phyloP scores from a whole-genome alignment of 2,797 vertebrate species.

The Labroides dimidiatus region DNA sequence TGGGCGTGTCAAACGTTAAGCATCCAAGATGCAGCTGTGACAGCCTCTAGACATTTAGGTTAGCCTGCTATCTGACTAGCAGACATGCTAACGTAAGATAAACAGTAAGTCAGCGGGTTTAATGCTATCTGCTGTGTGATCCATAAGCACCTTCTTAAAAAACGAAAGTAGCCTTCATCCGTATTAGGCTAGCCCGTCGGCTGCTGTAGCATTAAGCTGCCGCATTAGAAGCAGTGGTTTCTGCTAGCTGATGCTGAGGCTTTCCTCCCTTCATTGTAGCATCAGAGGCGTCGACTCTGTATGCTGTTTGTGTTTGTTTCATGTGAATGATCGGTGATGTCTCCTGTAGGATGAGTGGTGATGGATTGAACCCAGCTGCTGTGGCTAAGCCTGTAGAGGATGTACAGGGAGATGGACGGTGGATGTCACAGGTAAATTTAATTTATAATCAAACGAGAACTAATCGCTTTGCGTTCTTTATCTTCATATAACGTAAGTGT shows the following conservation, averaged over 20 bases:
- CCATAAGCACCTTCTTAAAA: constrained; percentile 27
- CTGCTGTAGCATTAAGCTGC: constrained; percentile 25
- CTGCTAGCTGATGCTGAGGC: constrained; percentile 30
- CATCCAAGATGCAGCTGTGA: constrained; percentile 24
- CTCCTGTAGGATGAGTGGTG: constrained; percentile 89
- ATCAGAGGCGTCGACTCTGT: neutral
- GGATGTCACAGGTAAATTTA: constrained; percentile 94
- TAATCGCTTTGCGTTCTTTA: no score
- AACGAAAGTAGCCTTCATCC: constrained; percentile 55
- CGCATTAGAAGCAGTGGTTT: constrained; percentile 7
- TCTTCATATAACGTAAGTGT: no score
- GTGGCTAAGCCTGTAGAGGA: constrained; percentile 89
- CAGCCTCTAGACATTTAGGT: constrained; percentile 18
- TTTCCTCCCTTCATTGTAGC: neutral
- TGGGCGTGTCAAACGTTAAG: constrained; percentile 28
- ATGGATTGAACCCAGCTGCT: constrained; percentile 91
- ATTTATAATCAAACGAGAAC: neutral
- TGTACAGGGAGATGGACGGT: constrained; percentile 92
- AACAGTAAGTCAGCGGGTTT: constrained; percentile 15
- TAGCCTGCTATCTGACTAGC: constrained; percentile 34
- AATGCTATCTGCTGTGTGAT: constrained; percentile 42
- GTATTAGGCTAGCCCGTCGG: constrained; percentile 38
- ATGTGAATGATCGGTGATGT: constrained; percentile 5
- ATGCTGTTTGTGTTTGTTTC: neutral
- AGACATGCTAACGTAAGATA: constrained; percentile 49